A percentile compares a stretch with the other conserved stretches of the same genome.
Evolutionary conservation across 2,797 vertebrate species (phyloP).

Genomic region (Parotocinclus haroldoi): DNA sequence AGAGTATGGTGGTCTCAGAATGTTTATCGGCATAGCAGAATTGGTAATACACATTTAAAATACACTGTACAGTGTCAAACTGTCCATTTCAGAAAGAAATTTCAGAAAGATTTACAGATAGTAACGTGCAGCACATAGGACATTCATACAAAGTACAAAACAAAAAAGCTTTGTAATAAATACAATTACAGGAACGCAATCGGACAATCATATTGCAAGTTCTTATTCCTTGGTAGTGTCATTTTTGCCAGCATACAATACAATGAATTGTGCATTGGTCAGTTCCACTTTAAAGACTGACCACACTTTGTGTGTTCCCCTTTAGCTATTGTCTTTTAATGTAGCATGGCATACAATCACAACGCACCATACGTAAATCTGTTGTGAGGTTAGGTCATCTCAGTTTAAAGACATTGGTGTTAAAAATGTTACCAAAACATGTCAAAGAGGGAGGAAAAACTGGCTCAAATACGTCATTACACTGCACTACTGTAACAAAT

Average conservation of each 20-base stretch:
- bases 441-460: too few species aligned
- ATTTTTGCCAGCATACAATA: constrained; percentile 46
- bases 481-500: too few species aligned
- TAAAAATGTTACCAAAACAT: too few species aligned
- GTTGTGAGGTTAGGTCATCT: too few species aligned
- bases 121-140: constrained; percentile 60
- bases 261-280: constrained; percentile 29
- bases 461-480: too few species aligned
- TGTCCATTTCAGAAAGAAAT: constrained; percentile 41
- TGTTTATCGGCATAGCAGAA: constrained; percentile 39
- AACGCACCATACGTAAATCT: too few species aligned
- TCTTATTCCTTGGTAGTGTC: constrained; percentile 66
- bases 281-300: constrained; percentile 24
- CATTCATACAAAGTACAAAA: constrained; percentile 52
- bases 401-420: too few species aligned
- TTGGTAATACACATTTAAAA: constrained; percentile 57
- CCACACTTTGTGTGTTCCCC: too few species aligned
- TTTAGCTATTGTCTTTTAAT: too few species aligned
- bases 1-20: too few species aligned
- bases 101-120: constrained; percentile 60
- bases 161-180: constrained; percentile 60
- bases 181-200: constrained; percentile 60
- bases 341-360: too few species aligned
- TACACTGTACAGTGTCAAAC: constrained; percentile 61
- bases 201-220: constrained; percentile 68